These are phyloP conservation scores for Lepidurus packardi DNA, from an alignment of 1,140 invertebrate genomes.

Conservation along the genomic window DNA sequence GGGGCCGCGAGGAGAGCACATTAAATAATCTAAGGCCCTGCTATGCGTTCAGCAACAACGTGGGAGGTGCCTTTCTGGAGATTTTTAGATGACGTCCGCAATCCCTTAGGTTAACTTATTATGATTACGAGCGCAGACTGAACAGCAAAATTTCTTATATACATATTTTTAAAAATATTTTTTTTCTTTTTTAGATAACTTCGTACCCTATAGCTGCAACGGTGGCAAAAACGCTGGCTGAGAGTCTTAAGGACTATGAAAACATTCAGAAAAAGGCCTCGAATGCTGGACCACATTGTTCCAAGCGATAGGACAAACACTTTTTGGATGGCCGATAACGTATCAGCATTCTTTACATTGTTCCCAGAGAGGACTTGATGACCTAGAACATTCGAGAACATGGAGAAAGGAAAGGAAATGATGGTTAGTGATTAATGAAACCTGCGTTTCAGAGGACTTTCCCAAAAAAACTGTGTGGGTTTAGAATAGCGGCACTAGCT, in stretches of 20 bases:
- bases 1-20: conserved; percentile 9
- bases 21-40: background rate
- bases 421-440: no score
- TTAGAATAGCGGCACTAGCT: no score
- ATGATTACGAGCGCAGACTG: background rate
- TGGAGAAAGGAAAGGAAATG: background rate
- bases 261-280: no score
- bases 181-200: no score
- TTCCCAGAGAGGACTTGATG: background rate
- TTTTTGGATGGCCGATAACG: background rate
- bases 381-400: background rate
- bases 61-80: background rate
- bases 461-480: no score
- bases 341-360: background rate
- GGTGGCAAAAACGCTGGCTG: background rate
- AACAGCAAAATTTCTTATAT: no score
- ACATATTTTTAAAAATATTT: no score
- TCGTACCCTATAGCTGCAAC: background rate
- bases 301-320: background rate
- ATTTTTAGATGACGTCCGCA: background rate
- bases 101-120: background rate
- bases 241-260: background rate
- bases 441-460: no score
- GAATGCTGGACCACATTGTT: background rate
- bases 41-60: background rate